Base-by-base conservation (phyloP, 2,888 invertebrate genomes). In the Tachina fera region DNA sequence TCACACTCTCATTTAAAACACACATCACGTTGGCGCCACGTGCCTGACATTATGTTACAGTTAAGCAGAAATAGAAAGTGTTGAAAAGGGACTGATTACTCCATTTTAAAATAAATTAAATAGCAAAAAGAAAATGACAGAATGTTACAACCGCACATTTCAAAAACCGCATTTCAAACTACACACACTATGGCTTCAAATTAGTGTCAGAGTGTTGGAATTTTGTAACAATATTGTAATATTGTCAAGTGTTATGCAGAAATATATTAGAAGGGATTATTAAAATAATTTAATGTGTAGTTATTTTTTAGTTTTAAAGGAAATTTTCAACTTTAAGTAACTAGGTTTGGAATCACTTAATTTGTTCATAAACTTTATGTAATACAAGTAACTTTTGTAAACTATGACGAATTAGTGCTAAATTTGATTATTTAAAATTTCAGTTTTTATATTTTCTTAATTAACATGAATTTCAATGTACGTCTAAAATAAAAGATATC, bases 21-120 rank as follows among this genome's bases (percentile, higher is more conserved):
- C 63, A 58, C 19, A 63, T 56, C 82, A 82, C 82, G 82, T 82
- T 41, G 11, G 9, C 9, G 19, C 63, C 49, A 70, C 75, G 75
- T 75, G 75, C 31, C 45, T 53, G 53, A 61, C 47, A 63, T 82
- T 41, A 47, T 63, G 14, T 14, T 72, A 19, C n/a, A 61, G 60
- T 11, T n/a, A 19, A 47, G 31, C 31, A 22, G 11, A 41, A 63
- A 16, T 13, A n/a, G 1, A 11, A 45, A 39, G 31, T 31, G 31
- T 31, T 31, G 41, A 60, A 60, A 61, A 51, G 22, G 49, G 53
- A 9, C 9, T 41, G 39, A 9, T 19, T 45, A 41, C 13, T 16
- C 31, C n/a, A 77, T 14, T 76, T 75, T 60, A 19, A 51, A 76
- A 56, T 45, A 45, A 6, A 45, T 47, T 41, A 68, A 60, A 41